Evolutionary conservation across 1,140 invertebrate species (phyloP).

Genomic region (Ceratosolen solmsi): DNA sequence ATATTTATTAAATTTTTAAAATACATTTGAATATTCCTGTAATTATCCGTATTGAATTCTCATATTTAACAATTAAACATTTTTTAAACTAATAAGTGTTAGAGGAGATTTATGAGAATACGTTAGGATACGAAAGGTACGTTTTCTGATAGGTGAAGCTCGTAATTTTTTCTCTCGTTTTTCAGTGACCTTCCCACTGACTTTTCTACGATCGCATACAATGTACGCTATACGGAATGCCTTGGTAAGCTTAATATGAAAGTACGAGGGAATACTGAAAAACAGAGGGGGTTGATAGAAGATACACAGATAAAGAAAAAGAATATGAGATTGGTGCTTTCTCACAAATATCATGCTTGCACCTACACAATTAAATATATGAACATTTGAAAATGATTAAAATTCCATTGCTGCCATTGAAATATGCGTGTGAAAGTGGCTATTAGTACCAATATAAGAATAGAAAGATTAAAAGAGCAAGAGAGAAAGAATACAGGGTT

Average conservation of each 20-base stretch:
- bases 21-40: too few species aligned
- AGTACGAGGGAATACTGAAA: background rate
- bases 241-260: background rate
- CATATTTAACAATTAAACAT: slow-evolving; percentile 29
- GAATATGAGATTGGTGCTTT: background rate
- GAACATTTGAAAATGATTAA: slow-evolving; percentile 46
- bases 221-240: slow-evolving; percentile 7
- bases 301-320: too few species aligned
- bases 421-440: background rate
- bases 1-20: too few species aligned
- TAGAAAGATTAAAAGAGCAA: background rate
- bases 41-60: background rate
- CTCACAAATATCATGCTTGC: slow-evolving; percentile 15
- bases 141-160: background rate
- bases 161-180: slow-evolving; percentile 12
- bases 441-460: background rate
- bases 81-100: slow-evolving; percentile 35
- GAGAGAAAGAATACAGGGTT: background rate
- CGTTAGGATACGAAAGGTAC: background rate
- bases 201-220: background rate
- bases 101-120: slow-evolving; percentile 27
- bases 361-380: slow-evolving; percentile 47
- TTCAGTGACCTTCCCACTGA: background rate
- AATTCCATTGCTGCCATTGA: slow-evolving; percentile 37
- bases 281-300: background rate